Percentiles rank a stretch among this genome's conserved stretches.
These are phyloP conservation scores for Tragelaphus buxtoni DNA, from an alignment of 2,113 vertebrate species.

Conservation along the genomic window DNA sequence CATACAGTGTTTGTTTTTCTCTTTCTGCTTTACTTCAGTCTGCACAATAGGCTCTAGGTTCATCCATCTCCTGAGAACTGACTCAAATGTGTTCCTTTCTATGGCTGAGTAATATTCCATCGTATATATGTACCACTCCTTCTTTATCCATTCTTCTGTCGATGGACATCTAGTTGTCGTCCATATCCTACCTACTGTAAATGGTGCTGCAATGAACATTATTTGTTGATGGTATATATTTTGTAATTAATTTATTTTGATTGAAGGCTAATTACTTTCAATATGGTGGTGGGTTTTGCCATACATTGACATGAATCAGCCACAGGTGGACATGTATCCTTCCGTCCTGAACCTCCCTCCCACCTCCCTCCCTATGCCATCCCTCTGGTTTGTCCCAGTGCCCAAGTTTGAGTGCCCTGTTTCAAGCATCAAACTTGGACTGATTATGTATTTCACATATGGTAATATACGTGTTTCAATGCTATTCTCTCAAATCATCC, in stretches of 20 bases:
- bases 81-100: neutral
- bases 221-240: neutral
- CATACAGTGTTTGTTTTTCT: neutral
- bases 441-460: neutral
- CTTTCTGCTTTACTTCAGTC: neutral
- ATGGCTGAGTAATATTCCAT: neutral
- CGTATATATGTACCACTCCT: neutral
- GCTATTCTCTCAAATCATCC: neutral
- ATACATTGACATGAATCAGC: neutral
- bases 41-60: neutral
- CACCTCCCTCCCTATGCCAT: neutral
- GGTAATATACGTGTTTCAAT: neutral
- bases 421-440: neutral
- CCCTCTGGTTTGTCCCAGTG: neutral
- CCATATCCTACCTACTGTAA: neutral
- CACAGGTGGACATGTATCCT: neutral
- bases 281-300: neutral
- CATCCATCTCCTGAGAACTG: neutral
- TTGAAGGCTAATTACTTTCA: neutral
- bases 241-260: neutral
- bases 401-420: neutral
- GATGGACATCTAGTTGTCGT: rapidly evolving
- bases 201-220: neutral
- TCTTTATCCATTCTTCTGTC: neutral
- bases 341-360: rapidly evolving